Conservation (phyloP, 2,797 vertebrate species). For the Peromyscus eremicus region DNA sequence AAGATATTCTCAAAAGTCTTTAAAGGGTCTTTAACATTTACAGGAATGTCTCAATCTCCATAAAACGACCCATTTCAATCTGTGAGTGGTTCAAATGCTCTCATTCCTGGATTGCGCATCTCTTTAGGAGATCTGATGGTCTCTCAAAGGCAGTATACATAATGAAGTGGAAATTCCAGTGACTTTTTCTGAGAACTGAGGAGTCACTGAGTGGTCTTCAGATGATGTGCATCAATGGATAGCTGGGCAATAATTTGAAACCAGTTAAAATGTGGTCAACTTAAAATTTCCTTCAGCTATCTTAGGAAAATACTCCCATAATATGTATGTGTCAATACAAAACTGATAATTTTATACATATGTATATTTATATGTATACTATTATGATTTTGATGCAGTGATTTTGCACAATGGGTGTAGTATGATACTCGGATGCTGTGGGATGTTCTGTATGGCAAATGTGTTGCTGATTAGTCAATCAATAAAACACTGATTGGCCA, state of each 20-base stretch:
- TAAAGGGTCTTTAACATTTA: conserved; percentile 79
- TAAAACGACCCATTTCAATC: conserved; percentile 53
- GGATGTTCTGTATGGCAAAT: too few species aligned
- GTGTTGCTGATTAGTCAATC: too few species aligned
- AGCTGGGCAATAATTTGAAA: background rate
- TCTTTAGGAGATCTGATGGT: conserved; percentile 50
- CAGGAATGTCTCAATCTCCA: conserved; percentile 75
- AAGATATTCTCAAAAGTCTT: conserved; percentile 63
- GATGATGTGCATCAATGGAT: conserved; percentile 65
- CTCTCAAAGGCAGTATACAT: conserved; percentile 48
- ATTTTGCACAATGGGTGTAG: background rate
- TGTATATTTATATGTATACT: too few species aligned
- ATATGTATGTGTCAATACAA: background rate
- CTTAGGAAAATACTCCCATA: background rate
- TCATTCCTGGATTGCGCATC: conserved; percentile 61
- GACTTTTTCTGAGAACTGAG: conserved; percentile 52
- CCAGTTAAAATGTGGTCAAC: background rate
- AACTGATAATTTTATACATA: background rate
- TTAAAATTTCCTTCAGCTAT: background rate
- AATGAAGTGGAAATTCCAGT: conserved; percentile 72
- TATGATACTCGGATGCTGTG: background rate
- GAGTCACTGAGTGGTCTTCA: conserved; percentile 33
- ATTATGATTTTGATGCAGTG: background rate
- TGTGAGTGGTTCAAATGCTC: conserved; percentile 67
- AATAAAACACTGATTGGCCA: too few species aligned